These are phyloP conservation scores for Sinotaia quadrata DNA, from an alignment of 2,888 invertebrate species.

Conservation along the genomic window DNA sequence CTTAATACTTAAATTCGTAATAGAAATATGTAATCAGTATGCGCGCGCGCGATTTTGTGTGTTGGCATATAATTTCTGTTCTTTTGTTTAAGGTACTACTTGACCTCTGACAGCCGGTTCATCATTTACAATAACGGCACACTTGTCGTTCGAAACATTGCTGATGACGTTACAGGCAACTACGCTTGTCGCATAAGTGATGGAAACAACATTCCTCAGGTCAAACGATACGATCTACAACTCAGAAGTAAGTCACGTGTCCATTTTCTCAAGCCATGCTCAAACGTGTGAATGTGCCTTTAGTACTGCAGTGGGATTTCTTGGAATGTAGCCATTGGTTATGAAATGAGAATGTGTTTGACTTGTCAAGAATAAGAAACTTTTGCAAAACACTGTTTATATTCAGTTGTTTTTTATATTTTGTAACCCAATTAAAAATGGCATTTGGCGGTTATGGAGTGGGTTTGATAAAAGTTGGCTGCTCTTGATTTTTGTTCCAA, in stretches of 20 bases:
- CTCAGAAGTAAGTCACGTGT: conserved; percentile 61
- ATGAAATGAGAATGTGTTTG: too few relatives aligned
- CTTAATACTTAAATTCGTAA: not conserved
- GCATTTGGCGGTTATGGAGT: too few relatives aligned
- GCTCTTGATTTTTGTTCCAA: too few relatives aligned
- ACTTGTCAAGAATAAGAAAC: too few relatives aligned
- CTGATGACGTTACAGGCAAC: conserved; percentile 88
- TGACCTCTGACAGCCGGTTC: conserved; percentile 40
- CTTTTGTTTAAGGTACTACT: conserved; percentile 41
- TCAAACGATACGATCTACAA: conserved; percentile 53
- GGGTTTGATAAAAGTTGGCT: too few relatives aligned
- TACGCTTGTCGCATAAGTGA: conserved; percentile 62
- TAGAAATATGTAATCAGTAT: not conserved
- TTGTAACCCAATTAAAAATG: too few relatives aligned
- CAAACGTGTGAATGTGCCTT: too few relatives aligned
- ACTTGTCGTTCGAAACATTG: conserved; percentile 91
- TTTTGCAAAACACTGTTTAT: too few relatives aligned
- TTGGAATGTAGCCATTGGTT: too few relatives aligned
- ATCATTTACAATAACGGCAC: conserved; percentile 85
- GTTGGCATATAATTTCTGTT: not conserved
- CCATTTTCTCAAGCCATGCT: too few relatives aligned
- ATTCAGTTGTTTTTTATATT: too few relatives aligned
- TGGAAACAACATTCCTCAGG: conserved; percentile 44
- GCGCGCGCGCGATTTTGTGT: not conserved
- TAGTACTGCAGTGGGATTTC: too few relatives aligned